phyloP scores from a whole-genome alignment of 2,888 invertebrate species.

The Drosophila prolongata region DNA sequence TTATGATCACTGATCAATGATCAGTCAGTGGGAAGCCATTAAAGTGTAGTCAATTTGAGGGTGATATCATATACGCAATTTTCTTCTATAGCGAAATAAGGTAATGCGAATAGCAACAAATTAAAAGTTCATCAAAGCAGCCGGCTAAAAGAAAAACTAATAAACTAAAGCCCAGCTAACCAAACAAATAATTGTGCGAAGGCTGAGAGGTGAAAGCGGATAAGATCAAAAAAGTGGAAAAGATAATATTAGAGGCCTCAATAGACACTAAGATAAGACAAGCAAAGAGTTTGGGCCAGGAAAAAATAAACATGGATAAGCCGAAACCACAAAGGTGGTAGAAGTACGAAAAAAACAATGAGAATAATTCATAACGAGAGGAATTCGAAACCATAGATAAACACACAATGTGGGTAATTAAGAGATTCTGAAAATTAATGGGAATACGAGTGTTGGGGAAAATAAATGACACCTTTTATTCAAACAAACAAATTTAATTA shows the following conservation, averaged over 20 bases:
- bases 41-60: slow-evolving; percentile 8
- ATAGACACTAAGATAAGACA: slow-evolving; percentile 27
- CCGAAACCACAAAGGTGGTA: slow-evolving; percentile 1
- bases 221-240: slow-evolving; percentile 26
- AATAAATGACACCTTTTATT: too few relatives aligned
- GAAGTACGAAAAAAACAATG: slow-evolving; percentile 15
- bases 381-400: not conserved
- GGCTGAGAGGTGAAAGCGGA: slow-evolving; percentile 21
- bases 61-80: not conserved
- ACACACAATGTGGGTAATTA: slow-evolving; percentile 7
- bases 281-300: slow-evolving; percentile 23
- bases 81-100: not conserved
- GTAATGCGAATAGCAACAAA: not conserved
- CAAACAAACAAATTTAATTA: not conserved
- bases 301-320: slow-evolving; percentile 22
- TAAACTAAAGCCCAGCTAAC: slow-evolving; percentile 14
- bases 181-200: slow-evolving; percentile 18
- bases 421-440: not conserved
- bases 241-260: slow-evolving; percentile 23
- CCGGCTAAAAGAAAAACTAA: slow-evolving; percentile 11
- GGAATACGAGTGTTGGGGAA: not conserved
- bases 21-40: slow-evolving; percentile 27
- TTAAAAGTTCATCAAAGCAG: not conserved
- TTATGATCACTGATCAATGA: slow-evolving; percentile 41
- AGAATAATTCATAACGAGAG: slow-evolving; percentile 9